These are phyloP conservation scores for Dysdera silvatica DNA, from an alignment of 1,140 invertebrate genomes.

Conservation along the genomic window DNA sequence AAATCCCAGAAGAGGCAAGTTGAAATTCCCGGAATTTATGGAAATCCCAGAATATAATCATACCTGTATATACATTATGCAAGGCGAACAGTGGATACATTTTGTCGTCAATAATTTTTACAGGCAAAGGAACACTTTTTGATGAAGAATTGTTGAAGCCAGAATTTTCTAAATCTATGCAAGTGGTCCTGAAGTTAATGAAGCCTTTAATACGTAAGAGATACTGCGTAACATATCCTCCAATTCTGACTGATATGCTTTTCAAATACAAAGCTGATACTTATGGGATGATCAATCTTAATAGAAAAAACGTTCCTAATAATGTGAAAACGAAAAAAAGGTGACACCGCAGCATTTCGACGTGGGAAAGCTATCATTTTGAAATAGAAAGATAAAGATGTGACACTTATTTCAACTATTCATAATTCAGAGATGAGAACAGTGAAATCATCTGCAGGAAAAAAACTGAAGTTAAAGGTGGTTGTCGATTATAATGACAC, in stretches of 20 bases:
- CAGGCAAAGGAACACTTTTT: background rate
- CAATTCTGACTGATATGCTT: background rate
- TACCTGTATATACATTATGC: background rate
- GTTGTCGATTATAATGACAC: conserved; percentile 11
- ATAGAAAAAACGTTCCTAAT: background rate
- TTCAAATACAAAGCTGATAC: background rate
- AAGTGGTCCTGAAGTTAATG: background rate
- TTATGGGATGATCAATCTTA: background rate
- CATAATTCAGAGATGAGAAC: conserved; percentile 8
- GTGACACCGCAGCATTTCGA: background rate
- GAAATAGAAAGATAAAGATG: conserved; percentile 15
- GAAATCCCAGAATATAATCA: no score
- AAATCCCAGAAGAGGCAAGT: no score
- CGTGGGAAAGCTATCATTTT: conserved; percentile 8
- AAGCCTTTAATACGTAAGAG: background rate
- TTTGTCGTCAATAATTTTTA: background rate
- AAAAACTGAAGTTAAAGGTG: background rate
- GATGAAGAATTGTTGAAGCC: background rate
- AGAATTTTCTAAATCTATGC: background rate
- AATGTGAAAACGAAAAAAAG: conserved; percentile 14
- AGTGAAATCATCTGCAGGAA: background rate
- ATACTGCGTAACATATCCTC: background rate
- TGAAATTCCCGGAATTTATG: no score
- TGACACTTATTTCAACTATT: conserved; percentile 9
- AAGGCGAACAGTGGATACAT: background rate